A percentile compares a stretch with the other conserved stretches of the same genome.
These are phyloP conservation scores for Brachyistius frenatus DNA, from an alignment of 2,113 vertebrate genomes.

Conservation along the genomic window DNA sequence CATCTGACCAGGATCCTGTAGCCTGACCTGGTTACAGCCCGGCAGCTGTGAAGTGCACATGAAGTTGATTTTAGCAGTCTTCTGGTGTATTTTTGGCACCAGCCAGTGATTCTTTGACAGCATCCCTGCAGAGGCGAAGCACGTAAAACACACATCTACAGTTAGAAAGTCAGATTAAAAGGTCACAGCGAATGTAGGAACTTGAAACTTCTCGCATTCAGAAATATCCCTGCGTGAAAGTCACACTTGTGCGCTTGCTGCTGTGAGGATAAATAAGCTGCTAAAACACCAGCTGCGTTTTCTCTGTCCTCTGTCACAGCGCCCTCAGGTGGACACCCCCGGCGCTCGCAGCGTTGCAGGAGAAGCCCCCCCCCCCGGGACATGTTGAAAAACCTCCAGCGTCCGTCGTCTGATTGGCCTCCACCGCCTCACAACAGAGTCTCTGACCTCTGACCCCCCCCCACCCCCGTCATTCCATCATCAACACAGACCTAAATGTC, in stretches of 20 bases:
- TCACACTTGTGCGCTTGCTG: not conserved
- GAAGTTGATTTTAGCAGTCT: too few species aligned
- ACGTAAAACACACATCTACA: too few species aligned
- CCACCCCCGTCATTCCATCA: constrained; percentile 52
- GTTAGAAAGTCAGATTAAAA: not conserved
- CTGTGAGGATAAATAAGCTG: not conserved
- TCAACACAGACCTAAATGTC: constrained; percentile 66
- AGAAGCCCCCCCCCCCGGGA: constrained; percentile 42
- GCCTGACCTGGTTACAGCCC: too few species aligned
- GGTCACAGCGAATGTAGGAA: not conserved
- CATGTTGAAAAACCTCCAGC: not conserved
- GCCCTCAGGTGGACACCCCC: constrained; percentile 68
- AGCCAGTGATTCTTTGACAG: too few species aligned
- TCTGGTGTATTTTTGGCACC: too few species aligned
- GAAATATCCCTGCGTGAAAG: too few species aligned
- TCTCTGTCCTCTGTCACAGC: constrained; percentile 71
- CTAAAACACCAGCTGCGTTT: not conserved
- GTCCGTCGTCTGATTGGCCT: constrained; percentile 28
- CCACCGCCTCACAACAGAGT: constrained; percentile 38
- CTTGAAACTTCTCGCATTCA: not conserved
- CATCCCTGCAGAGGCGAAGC: too few species aligned
- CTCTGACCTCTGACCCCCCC: constrained; percentile 35
- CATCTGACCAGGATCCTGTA: too few species aligned
- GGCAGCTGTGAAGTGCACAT: too few species aligned
- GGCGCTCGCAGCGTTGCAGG: constrained; percentile 55